Base-by-base conservation (phyloP, 2,113 vertebrate species). In the Cyprinodon brontotheroides region DNA sequence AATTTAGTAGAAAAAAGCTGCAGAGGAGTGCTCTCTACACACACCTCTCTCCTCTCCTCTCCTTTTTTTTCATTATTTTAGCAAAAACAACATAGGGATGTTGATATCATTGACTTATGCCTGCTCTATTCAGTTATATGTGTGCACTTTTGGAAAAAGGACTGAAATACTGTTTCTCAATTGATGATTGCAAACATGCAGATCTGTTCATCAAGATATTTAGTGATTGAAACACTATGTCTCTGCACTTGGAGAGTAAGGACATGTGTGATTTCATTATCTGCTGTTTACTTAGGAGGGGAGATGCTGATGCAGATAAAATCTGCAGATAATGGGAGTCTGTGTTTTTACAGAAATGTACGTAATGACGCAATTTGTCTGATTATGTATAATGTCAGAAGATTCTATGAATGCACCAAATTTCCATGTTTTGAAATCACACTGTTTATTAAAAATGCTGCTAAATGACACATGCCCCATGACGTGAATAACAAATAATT, bases 1-100 rank as follows among this genome's bases (percentile, higher is more conserved):
- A 17, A 84, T 84, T 86, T 79, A 87, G 78, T 82, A 75, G 80
- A 66, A 87, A 87, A 48, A 62, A 47, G 74, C 78, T 29, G 14
- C 64, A 79, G 78, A 71, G 75, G 38, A 72, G 53, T 61, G 78
- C 79, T 79, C 68, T 80, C 73, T 66, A 63, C 70, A 77, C 38
- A 75, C 74, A 4, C 74, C 50, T 71, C 29, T 60, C 68, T 36
- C 48, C 43, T 60, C 68, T 36, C 48, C 43, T 70, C n/a, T 22
- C 17, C 64, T 57, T 65, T 63, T 57, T 14, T 82, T 13, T 72
- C 13, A 65, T 60, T 15, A 61, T 65, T 53, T 60, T 37, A 65
- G 63, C 41, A 10, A 70, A 72, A 78, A 37, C 76, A 65, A 57
- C 69, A 12, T 60, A 41, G 14, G n/a, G 36, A 8, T 59, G 65